A percentile compares a stretch with the other conserved stretches of the same genome.
These are phyloP conservation scores for Saccopteryx leptura DNA, from an alignment of 2,113 vertebrate species.

Conservation along the genomic window DNA sequence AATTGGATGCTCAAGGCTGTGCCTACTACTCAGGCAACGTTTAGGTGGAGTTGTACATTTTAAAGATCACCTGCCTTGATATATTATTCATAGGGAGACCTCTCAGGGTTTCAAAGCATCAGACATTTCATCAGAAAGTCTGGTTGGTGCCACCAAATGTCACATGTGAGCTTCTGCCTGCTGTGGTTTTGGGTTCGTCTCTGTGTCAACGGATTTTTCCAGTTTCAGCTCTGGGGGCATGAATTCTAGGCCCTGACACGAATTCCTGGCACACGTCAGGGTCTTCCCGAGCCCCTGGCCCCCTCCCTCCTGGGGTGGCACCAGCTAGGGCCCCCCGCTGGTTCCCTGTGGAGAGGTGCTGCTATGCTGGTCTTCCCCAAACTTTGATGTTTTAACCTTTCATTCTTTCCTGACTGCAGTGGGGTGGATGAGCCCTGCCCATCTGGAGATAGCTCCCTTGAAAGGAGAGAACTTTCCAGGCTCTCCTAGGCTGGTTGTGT, in stretches of 20 bases:
- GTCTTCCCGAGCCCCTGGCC: not conserved
- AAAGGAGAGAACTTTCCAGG: not conserved
- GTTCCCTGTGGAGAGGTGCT: not conserved
- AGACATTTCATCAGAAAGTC: not conserved
- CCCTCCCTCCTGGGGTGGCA: not conserved
- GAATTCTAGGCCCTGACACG: fast-evolving
- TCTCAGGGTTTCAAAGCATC: constrained; percentile 43
- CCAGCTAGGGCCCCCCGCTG: fast-evolving
- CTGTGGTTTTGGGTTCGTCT: not conserved
- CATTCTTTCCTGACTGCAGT: not conserved
- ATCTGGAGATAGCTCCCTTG: not conserved
- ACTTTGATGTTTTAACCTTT: not conserved
- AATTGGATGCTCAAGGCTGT: too few relatives aligned
- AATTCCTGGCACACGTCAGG: not conserved
- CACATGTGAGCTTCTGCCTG: too few relatives aligned
- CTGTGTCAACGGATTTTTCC: not conserved
- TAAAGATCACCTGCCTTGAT: constrained; percentile 69
- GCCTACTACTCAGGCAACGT: not conserved
- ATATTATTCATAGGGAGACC: constrained; percentile 39
- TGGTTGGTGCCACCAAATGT: not conserved
- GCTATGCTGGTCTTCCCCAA: not conserved
- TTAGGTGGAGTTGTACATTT: not conserved
- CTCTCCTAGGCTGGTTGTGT: not conserved
- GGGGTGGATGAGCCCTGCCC: not conserved
- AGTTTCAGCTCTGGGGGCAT: not conserved